Percentiles rank a stretch among this genome's conserved stretches.
Evolutionary conservation across 2,888 invertebrate species (phyloP).

Genomic region (Stenichneumon culpator): DNA sequence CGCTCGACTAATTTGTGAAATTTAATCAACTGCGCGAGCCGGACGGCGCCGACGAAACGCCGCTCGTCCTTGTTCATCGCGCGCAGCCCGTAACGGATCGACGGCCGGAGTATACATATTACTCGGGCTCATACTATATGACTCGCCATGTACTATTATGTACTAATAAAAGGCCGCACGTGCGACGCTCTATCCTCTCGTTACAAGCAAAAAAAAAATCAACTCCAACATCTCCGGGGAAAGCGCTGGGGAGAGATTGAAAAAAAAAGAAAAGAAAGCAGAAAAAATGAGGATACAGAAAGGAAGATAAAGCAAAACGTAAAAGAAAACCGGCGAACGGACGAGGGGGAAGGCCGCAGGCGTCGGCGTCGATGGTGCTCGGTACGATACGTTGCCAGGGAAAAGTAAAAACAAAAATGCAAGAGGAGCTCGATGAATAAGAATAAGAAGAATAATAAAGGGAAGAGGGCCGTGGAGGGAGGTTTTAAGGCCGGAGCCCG

Average conservation of each 20-base stretch:
- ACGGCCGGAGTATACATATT: constrained; percentile 8
- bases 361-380: constrained; percentile 20
- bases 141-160: constrained; percentile 19
- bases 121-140: neutral
- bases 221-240: constrained; percentile 27
- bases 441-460: constrained; percentile 26
- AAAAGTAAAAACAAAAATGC: constrained; percentile 16
- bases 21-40: constrained; percentile 78
- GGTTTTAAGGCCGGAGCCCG: constrained; percentile 14
- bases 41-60: constrained; percentile 28
- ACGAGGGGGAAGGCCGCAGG: constrained; percentile 2
- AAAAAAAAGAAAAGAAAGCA: neutral
- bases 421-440: constrained; percentile 13
- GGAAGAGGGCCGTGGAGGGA: neutral
- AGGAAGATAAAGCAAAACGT: constrained; percentile 15
- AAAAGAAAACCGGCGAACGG: neutral
- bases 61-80: constrained; percentile 24
- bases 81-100: neutral
- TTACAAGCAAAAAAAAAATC: constrained; percentile 22
- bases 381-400: neutral
- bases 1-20: constrained; percentile 81
- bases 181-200: constrained; percentile 1
- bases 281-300: constrained; percentile 5
- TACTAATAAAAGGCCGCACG: constrained; percentile 17
- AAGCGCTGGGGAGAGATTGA: neutral